Evolutionary conservation across 2,888 invertebrate genomes (phyloP).

Genomic region (Microchrysa polita): DNA sequence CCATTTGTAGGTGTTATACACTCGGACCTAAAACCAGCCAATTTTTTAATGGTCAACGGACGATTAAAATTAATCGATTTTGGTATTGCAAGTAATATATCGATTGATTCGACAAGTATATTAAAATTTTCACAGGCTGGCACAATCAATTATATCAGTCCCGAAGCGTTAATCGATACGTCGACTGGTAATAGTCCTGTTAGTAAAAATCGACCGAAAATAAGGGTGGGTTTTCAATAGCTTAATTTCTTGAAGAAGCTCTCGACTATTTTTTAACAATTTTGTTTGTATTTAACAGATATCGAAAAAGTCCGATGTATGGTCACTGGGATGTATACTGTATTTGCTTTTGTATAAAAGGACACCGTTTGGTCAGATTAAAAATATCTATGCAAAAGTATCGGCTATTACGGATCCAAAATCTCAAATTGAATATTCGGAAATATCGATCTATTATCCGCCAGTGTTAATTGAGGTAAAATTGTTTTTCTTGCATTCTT

Average conservation of each 20-base stretch:
- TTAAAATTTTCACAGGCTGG: slow-evolving; percentile 84
- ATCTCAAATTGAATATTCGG: slow-evolving; percentile 78
- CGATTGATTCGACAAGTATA: slow-evolving; percentile 88
- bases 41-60: slow-evolving; percentile 88
- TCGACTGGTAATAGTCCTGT: slow-evolving; percentile 64
- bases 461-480: slow-evolving; percentile 60
- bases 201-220: slow-evolving; percentile 65
- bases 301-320: slow-evolving; percentile 92
- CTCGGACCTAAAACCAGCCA: slow-evolving; percentile 96
- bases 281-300: slow-evolving; percentile 69
- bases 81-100: slow-evolving; percentile 91
- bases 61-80: slow-evolving; percentile 95
- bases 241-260: neutral
- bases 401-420: slow-evolving; percentile 80
- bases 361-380: slow-evolving; percentile 90
- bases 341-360: slow-evolving; percentile 90
- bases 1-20: slow-evolving; percentile 85
- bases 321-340: slow-evolving; percentile 97
- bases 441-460: slow-evolving; percentile 67
- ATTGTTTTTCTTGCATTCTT: neutral
- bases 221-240: slow-evolving; percentile 60
- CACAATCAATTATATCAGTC: slow-evolving; percentile 95
- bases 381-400: slow-evolving; percentile 76
- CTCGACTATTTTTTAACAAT: no score
- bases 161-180: slow-evolving; percentile 84